Conservation (phyloP, 2,113 vertebrate species). For the Myxocyprinus asiaticus region DNA sequence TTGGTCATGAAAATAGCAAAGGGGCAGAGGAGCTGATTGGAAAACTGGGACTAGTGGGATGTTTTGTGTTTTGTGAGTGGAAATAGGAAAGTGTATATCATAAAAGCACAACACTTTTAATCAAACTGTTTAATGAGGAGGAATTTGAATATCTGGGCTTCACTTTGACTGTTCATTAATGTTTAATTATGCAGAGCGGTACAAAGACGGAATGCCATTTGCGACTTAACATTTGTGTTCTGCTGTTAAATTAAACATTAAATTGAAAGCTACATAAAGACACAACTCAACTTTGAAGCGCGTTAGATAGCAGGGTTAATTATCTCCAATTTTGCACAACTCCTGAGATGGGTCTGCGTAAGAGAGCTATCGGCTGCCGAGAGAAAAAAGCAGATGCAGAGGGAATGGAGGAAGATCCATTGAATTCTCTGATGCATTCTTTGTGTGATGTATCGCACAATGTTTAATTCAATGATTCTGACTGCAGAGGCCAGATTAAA, state of each 20-base stretch:
- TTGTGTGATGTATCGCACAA: not conserved
- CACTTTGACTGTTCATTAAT: constrained; percentile 68
- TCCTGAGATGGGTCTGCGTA: constrained; percentile 52
- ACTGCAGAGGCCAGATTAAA: constrained; percentile 1
- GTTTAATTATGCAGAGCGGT: constrained; percentile 63
- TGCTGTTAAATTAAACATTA: constrained; percentile 71
- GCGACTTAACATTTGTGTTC: constrained; percentile 63
- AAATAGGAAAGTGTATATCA: constrained; percentile 62
- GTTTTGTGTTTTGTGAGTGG: constrained; percentile 28
- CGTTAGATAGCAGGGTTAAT: constrained; percentile 61
- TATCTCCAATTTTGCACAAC: constrained; percentile 68
- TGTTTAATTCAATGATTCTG: constrained; percentile 25
- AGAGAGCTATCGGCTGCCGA: constrained; percentile 46
- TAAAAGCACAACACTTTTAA: constrained; percentile 49
- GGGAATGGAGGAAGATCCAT: constrained; percentile 9
- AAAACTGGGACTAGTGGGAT: constrained; percentile 42
- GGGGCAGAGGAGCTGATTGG: no score
- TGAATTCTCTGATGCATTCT: not conserved
- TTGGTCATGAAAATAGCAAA: constrained; percentile 1
- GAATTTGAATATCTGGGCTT: constrained; percentile 58
- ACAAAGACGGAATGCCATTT: constrained; percentile 64
- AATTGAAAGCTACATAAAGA: constrained; percentile 64
- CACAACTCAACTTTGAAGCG: constrained; percentile 61
- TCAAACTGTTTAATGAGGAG: constrained; percentile 55
- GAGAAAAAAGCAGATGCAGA: constrained; percentile 35